phyloP scores from a whole-genome alignment of 2,113 vertebrate genomes.

The Aepyceros melampus region DNA sequence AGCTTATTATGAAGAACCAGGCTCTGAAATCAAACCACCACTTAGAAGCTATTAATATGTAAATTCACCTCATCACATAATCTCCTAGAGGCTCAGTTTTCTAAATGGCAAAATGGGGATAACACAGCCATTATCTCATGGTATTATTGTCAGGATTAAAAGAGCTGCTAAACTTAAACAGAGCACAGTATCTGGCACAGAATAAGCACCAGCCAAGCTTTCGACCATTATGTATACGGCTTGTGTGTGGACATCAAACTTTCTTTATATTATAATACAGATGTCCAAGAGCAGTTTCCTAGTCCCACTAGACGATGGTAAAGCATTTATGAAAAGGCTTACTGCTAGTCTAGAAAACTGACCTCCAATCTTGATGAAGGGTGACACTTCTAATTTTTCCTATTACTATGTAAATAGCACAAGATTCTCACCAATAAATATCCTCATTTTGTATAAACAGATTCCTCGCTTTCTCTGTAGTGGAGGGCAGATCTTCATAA shows the following conservation, averaged over 20 bases:
- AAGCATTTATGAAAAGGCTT: background rate
- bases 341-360: constrained; percentile 3
- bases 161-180: background rate
- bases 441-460: constrained; percentile 2
- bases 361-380: background rate
- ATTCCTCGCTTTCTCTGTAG: background rate
- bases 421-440: constrained; percentile 45
- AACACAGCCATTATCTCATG: background rate
- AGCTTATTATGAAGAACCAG: background rate
- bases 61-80: background rate
- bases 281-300: background rate
- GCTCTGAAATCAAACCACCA: background rate
- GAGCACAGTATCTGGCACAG: background rate
- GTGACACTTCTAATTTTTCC: constrained; percentile 17
- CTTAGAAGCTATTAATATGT: background rate
- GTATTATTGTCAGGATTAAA: background rate
- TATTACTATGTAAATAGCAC: background rate
- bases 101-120: background rate
- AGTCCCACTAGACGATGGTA: background rate
- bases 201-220: background rate
- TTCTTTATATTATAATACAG: background rate
- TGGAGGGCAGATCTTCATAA: background rate
- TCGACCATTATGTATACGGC: background rate
- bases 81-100: background rate
- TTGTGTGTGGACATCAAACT: too few relatives aligned